phyloP scores from a whole-genome alignment of 2,888 invertebrate species.

The Folsomia candida region DNA sequence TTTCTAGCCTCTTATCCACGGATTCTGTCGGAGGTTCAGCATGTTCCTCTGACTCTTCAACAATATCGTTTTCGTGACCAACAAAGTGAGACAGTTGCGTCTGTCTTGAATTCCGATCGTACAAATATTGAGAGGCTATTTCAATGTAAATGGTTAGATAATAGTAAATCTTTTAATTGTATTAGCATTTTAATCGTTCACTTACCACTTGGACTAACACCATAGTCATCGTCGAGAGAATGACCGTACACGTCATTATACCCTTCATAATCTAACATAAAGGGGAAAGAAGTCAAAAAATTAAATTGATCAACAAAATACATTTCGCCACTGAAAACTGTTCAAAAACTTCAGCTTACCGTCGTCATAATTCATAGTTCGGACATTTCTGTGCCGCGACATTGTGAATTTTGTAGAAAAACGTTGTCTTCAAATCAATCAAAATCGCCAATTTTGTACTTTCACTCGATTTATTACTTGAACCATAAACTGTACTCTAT shows the following conservation, averaged over 20 bases:
- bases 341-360: conserved; percentile 55
- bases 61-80: conserved; percentile 62
- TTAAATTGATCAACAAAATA: conserved; percentile 9
- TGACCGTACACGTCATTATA: conserved; percentile 90
- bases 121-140: conserved; percentile 70
- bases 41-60: conserved; percentile 55
- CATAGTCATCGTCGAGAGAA: conserved; percentile 89
- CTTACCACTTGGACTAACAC: conserved; percentile 76
- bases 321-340: not conserved
- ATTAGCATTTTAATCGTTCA: not conserved
- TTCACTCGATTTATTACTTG: no score
- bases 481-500: no score
- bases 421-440: no score
- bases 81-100: conserved; percentile 69
- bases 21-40: conserved; percentile 65
- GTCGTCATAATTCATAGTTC: conserved; percentile 80
- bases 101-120: conserved; percentile 62
- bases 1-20: conserved; percentile 53
- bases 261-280: conserved; percentile 73
- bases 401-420: no score
- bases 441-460: no score
- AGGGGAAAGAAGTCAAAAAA: conserved; percentile 49
- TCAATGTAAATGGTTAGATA: conserved; percentile 9
- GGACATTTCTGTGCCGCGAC: conserved; percentile 83
- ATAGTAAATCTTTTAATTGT: not conserved